Evolutionary conservation across 2,113 vertebrate genomes (phyloP).

Genomic region (Epinephelus cyanopodus): DNA sequence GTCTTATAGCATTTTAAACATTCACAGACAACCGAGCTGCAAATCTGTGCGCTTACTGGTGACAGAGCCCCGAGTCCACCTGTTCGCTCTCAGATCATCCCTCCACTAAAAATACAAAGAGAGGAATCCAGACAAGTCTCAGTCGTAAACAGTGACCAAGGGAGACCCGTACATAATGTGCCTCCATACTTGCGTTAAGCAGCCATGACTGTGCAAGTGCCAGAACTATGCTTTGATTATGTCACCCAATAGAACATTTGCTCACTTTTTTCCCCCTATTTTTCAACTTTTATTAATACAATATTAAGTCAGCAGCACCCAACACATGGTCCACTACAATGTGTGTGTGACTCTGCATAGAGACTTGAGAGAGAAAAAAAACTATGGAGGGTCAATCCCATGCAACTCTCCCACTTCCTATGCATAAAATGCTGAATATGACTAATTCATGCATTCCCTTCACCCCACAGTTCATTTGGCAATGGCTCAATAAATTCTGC

Average conservation of each 20-base stretch:
- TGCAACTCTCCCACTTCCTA: slow-evolving; percentile 44
- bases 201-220: slow-evolving; percentile 43
- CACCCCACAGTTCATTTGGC: slow-evolving; percentile 69
- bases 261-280: background rate
- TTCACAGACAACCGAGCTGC: slow-evolving; percentile 44
- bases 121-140: slow-evolving; percentile 70
- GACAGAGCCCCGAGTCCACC: slow-evolving; percentile 62
- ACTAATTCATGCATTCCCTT: slow-evolving; percentile 67
- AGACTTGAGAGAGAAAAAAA: background rate
- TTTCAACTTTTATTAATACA: background rate
- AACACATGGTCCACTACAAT: background rate
- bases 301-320: background rate
- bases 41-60: slow-evolving; percentile 43
- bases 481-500: slow-evolving; percentile 73
- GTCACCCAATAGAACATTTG: background rate
- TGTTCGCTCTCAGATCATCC: slow-evolving; percentile 72
- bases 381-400: slow-evolving; percentile 7
- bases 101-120: slow-evolving; percentile 73
- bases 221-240: slow-evolving; percentile 32
- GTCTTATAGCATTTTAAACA: slow-evolving; percentile 44
- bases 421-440: slow-evolving; percentile 67
- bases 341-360: slow-evolving; percentile 18
- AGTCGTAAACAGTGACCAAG: slow-evolving; percentile 62
- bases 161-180: slow-evolving; percentile 31
- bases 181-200: slow-evolving; percentile 39